Evolutionary conservation across 2,797 vertebrate genomes (phyloP), one percentile per base, ranked within the genome.

Genomic region (Protonibea diacanthus): DNA sequence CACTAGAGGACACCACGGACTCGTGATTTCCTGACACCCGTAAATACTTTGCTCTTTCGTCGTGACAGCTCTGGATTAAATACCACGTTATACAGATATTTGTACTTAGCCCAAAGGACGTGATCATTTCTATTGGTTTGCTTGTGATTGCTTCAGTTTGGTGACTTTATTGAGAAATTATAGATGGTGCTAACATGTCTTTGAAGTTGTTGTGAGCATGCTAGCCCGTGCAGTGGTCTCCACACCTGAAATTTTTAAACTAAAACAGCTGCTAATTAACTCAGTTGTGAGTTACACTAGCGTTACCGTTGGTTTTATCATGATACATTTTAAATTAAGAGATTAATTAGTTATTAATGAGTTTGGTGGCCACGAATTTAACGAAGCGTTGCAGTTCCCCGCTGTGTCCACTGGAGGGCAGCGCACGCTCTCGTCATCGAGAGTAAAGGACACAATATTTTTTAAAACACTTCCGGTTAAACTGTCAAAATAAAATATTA

Each of bases 301-400:
- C 33, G 10, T 49, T 13, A 49, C 0, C 20, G 3, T 27, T 33
- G n/a, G n/a, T 20, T 3, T 33, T 14, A 49, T 1, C 2, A 1
- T 33, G 15, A 25, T 7, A 67, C 20, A 40, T 40, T 52, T 51
- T 1, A 15, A 44, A 18, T 6, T 8, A 7, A 3, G 4, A 61
- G 2, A 14, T 27, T 7, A 55, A 18, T 2, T 0, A n/a, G 4
- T 3, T 9, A 20, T 6, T 6, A n/a, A 40, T 17, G 0, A 40
- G 2, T 60, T 38, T 51, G 0, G n/a, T 23, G 23, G 45, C 11
- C 45, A 27, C 12, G 0, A 44, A 60, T 49, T 17, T 21, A 33
- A 27, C n/a, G 1, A 3, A 17, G 27, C 25, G 56, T 10, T 55
- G 73, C 45, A 23, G 38, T 58, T 72, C 1, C 14, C 20, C n/a